Conservation (phyloP, 2,113 vertebrate genomes). For the Aythya baeri region DNA sequence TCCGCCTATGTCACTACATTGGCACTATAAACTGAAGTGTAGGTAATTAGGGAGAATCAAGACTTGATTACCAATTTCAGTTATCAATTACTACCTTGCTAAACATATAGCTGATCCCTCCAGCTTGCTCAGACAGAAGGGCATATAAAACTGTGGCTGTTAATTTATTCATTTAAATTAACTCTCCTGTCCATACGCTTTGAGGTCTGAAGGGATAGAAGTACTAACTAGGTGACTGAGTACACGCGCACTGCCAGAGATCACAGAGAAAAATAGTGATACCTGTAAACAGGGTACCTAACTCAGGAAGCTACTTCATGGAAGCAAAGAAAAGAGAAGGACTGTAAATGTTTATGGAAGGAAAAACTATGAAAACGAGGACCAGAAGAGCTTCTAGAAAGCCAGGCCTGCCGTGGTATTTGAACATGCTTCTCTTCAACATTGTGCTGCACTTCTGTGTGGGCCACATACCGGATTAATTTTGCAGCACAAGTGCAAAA, state of each 20-base stretch:
- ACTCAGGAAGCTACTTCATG: background rate
- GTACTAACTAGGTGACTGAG: background rate
- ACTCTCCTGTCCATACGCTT: background rate
- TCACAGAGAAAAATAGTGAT: background rate
- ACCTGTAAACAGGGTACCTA: background rate
- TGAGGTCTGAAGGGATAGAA: constrained; percentile 10
- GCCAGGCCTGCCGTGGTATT: background rate
- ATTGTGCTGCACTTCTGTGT: background rate
- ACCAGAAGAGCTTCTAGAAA: background rate
- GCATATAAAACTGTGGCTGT: constrained; percentile 3
- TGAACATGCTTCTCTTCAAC: background rate
- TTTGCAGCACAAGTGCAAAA: background rate
- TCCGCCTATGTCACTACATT: background rate
- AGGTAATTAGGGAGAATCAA: background rate
- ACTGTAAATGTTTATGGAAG: background rate
- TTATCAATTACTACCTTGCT: constrained; percentile 55
- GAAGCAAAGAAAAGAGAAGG: background rate
- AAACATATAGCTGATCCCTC: constrained; percentile 41
- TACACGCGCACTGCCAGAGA: background rate
- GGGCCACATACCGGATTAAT: background rate
- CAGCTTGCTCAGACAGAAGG: constrained; percentile 37
- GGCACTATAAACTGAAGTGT: background rate
- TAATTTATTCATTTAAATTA: constrained; percentile 37
- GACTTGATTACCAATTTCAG: background rate
- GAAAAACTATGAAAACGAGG: background rate